Evolutionary conservation across 2,888 invertebrate genomes (phyloP), one percentile per base, ranked within the genome.

Genomic region (Cantharis flavilabris): DNA sequence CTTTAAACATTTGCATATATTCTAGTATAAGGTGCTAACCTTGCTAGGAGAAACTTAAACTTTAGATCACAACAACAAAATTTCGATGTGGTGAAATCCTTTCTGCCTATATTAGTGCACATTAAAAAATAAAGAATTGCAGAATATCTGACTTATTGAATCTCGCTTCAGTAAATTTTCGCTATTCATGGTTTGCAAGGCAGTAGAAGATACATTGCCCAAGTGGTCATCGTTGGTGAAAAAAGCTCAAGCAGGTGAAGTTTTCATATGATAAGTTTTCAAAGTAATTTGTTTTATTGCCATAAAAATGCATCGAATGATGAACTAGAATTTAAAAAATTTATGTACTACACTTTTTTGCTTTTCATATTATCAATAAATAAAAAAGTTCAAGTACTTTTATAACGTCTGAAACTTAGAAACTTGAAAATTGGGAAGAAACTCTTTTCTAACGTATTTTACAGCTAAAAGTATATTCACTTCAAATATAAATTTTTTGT

Each of bases 401-500:
- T n/a, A 49, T 33, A 33, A 13, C n/a, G 49, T 49, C 49, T n/a
- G 49, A 49, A 49, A 49, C 49, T 49, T 49, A 49, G 49, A 49
- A 49, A 49, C n/a, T 49, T 49, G 49, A 49, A 49, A n/a, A 49
- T 49, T 49, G n/a, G 49, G 49, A 49, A 49, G 49, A 49, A 49
- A 49, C 49, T 49, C 49, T 49, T 49, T 49, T 49, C 49, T 49
- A 49, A 49, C 49, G 49, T 49, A 49, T 49, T 49, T 49, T 49
- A 49, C 49, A 49, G 49, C 49, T 49, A 49, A 49, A 49, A 49
- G 49, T 49, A 49, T 49, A 49, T 49, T 49, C 49, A 49, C 49
- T 70, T 73, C 16, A 70, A 70, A 20, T 30, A 73, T 69, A 63
- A 70, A 63, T 18, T 64, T 62, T 67, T 69, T 14, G 16, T 20